Evolutionary conservation across 2,888 invertebrate genomes (phyloP).

Genomic region (Chaitophorus viminalis): DNA sequence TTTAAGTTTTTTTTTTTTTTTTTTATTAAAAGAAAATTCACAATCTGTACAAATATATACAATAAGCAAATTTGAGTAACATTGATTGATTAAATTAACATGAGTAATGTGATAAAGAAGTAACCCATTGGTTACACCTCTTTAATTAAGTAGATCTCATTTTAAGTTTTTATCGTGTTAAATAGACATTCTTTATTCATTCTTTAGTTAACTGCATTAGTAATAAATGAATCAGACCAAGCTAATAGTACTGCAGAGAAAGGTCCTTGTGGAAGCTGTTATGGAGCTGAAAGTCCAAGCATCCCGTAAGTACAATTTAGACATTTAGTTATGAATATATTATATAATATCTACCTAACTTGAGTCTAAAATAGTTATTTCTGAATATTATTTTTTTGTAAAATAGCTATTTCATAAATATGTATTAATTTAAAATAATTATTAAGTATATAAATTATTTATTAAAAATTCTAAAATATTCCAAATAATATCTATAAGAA

Average conservation of each 20-base stretch:
- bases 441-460: constrained; percentile 48
- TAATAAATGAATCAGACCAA: constrained; percentile 5
- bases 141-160: too few species aligned
- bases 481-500: too few species aligned
- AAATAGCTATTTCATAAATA: not conserved
- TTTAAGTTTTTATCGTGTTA: too few species aligned
- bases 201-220: not conserved
- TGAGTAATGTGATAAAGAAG: too few species aligned
- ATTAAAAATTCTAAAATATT: not conserved
- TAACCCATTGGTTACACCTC: too few species aligned
- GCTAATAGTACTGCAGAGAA: constrained; percentile 69
- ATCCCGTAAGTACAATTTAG: constrained; percentile 13
- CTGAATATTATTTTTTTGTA: not conserved
- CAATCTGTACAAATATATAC: too few species aligned
- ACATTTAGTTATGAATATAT: not conserved
- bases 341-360: not conserved
- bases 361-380: not conserved
- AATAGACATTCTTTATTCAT: too few species aligned
- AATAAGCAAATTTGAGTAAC: too few species aligned
- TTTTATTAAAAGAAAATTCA: not conserved
- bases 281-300: constrained; percentile 79
- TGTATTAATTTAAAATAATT: not conserved
- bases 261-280: constrained; percentile 90
- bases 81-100: too few species aligned
- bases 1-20: not conserved